Conservation (phyloP, 2,888 invertebrate species). For the Cheilosia pagana region DNA sequence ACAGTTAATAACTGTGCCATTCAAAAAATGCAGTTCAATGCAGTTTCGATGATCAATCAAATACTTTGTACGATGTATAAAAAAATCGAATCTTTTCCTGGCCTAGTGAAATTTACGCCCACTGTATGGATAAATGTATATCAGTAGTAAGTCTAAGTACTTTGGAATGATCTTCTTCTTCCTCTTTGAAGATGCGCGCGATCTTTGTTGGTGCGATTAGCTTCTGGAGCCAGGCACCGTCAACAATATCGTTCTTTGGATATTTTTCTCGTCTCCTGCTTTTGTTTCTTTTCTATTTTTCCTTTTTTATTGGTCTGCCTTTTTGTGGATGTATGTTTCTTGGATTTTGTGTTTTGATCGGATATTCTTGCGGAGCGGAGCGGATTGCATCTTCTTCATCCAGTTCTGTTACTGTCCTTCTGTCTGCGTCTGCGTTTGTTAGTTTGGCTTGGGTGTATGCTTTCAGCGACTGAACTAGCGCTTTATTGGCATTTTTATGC, state of each 20-base stretch:
- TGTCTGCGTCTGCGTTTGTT: no score
- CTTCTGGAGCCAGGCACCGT: slow-evolving; percentile 56
- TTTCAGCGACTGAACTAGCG: slow-evolving; percentile 34
- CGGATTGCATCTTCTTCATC: slow-evolving; percentile 62
- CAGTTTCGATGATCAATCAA: no score
- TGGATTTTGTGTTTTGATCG: slow-evolving; percentile 70
- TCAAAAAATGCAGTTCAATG: no score
- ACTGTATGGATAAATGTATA: slow-evolving; percentile 29
- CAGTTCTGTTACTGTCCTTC: slow-evolving; percentile 13
- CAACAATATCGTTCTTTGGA: slow-evolving; percentile 53
- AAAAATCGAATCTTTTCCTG: not conserved
- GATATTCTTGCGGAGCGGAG: slow-evolving; percentile 25
- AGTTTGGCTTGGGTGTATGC: slow-evolving; percentile 55
- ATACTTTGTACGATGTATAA: not conserved
- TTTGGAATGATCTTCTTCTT: slow-evolving; percentile 36
- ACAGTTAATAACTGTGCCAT: no score
- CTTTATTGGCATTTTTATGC: slow-evolving; percentile 48
- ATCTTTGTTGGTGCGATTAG: slow-evolving; percentile 38
- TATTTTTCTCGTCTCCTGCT: slow-evolving; percentile 13
- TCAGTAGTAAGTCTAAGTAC: slow-evolving; percentile 12
- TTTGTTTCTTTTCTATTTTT: slow-evolving; percentile 24
- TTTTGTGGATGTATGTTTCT: slow-evolving; percentile 22
- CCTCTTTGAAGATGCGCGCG: slow-evolving; percentile 44
- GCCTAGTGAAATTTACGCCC: slow-evolving; percentile 12
- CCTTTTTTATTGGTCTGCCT: not conserved